Evolutionary conservation across 2,888 invertebrate genomes (phyloP).

Genomic region (Drosophila anomalipes): DNA sequence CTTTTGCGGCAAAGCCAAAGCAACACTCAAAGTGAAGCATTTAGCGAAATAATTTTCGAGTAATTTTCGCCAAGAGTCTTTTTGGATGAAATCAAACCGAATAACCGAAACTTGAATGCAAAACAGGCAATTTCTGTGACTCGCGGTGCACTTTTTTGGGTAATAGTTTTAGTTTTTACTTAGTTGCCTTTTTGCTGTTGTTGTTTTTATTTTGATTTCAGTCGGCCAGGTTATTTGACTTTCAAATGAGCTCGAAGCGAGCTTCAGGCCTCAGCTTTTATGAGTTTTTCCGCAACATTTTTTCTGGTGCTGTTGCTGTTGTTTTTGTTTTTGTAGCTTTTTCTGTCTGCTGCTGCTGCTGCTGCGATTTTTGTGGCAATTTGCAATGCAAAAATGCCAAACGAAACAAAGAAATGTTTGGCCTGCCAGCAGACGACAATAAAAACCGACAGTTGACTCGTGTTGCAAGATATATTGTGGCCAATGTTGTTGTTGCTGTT

Average conservation of each 20-base stretch:
- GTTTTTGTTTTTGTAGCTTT: conserved; percentile 21
- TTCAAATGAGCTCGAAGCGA: conserved; percentile 73
- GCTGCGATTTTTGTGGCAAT: conserved; percentile 76
- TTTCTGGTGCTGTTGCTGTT: conserved; percentile 36
- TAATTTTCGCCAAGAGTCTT: conserved; percentile 64
- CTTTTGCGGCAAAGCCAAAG: conserved; percentile 11
- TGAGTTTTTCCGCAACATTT: conserved; percentile 79
- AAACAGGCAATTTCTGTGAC: conserved; percentile 70
- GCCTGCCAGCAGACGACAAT: conserved; percentile 78
- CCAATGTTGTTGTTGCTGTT: conserved; percentile 50
- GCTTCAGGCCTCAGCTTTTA: conserved; percentile 65
- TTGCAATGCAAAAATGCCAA: conserved; percentile 80
- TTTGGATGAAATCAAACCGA: conserved; percentile 56
- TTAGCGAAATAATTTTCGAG: conserved; percentile 66
- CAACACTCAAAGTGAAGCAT: conserved; percentile 36
- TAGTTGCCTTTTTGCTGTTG: conserved; percentile 43
- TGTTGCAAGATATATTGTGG: conserved; percentile 80
- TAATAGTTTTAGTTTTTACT: conserved; percentile 67
- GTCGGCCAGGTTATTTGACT: conserved; percentile 73
- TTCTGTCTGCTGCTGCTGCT: conserved; percentile 24
- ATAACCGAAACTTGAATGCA: conserved; percentile 68
- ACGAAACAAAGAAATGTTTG: conserved; percentile 77
- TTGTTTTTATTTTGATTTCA: conserved; percentile 43
- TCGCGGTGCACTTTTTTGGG: conserved; percentile 51
- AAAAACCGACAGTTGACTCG: conserved; percentile 82